Base-by-base conservation (phyloP, 2,888 invertebrate genomes). In the Lampropteryx suffumata region DNA sequence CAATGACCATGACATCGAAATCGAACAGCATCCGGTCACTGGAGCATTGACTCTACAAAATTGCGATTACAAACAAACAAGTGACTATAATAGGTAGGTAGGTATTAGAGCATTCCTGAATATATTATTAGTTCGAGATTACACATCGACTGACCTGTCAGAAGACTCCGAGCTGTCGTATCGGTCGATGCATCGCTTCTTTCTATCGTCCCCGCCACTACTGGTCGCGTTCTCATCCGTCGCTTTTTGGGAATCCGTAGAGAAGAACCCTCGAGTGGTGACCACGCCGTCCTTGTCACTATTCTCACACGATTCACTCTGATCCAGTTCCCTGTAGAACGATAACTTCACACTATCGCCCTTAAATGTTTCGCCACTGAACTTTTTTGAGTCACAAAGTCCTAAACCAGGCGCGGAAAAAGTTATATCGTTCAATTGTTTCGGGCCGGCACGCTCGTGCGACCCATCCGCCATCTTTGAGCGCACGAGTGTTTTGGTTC, bases 101-200 rank as follows among this genome's bases (percentile, higher is more conserved):
- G 21, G 21, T 21, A 21, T 21, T 21, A 21, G 21, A 2, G 7
- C 5, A 24, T 24, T 7, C 24, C 24, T 24, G 5, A 24, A 24
- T 24, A 24, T 2, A 4, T 11, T 1, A 1, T 0, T 13, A 24
- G 7, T 34, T 3, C 14, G 17, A 37, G 10, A 24, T 24, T 6
- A 1, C n/a, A 57, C 44, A 54, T 56, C 41, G 59, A 80, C 92
- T 92, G 85, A 96, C 97, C 97, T 97, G 95, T 97, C 97, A 90
- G 96, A 97, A 76, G 96, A 96, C 91, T 97, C 97, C 75, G 96
- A 96, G 87, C 96, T 97, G 92, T 97, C 97, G 92, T 96, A 97
- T 91, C 96, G 94, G 93, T 97, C 96, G 84, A 95, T 92, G 90
- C 96, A 96, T 90, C 97, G 92, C 91, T 95, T 96, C 90, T 94